These are phyloP conservation scores for Gandaritis pyraliata DNA, from an alignment of 2,888 invertebrate genomes.

Conservation along the genomic window DNA sequence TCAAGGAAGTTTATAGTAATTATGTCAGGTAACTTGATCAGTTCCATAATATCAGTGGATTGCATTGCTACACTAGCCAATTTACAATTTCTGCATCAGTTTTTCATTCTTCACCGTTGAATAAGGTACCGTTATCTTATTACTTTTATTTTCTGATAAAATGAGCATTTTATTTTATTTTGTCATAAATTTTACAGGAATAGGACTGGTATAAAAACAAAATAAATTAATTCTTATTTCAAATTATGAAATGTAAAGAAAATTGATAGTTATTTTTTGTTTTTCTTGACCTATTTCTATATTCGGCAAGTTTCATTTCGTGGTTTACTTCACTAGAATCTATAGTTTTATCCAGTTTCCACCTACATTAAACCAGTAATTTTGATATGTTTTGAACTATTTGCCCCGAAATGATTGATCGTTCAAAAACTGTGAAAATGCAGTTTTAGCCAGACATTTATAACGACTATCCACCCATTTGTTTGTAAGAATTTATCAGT, in stretches of 20 bases:
- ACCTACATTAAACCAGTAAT: slow-evolving; percentile 29
- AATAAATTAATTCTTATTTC: neutral
- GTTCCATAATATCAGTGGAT: slow-evolving; percentile 16
- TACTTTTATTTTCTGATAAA: neutral
- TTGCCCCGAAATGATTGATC: slow-evolving; percentile 43
- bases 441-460: slow-evolving; percentile 42
- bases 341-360: neutral
- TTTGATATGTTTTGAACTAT: slow-evolving; percentile 52
- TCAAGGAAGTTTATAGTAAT: slow-evolving; percentile 32
- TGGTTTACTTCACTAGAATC: neutral
- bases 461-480: neutral
- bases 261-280: neutral
- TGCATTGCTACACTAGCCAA: neutral
- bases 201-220: neutral
- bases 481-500: slow-evolving; percentile 19
- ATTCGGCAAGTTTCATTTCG: neutral
- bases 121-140: slow-evolving; percentile 19
- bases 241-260: no score
- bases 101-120: slow-evolving; percentile 4
- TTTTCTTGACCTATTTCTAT: neutral
- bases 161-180: no score
- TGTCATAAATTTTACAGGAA: no score
- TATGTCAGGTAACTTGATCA: slow-evolving; percentile 13
- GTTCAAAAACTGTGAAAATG: slow-evolving; percentile 40
- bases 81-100: neutral